Evolutionary conservation across 2,888 invertebrate genomes (phyloP).

Genomic region (Hofmannophila pseudospretella): DNA sequence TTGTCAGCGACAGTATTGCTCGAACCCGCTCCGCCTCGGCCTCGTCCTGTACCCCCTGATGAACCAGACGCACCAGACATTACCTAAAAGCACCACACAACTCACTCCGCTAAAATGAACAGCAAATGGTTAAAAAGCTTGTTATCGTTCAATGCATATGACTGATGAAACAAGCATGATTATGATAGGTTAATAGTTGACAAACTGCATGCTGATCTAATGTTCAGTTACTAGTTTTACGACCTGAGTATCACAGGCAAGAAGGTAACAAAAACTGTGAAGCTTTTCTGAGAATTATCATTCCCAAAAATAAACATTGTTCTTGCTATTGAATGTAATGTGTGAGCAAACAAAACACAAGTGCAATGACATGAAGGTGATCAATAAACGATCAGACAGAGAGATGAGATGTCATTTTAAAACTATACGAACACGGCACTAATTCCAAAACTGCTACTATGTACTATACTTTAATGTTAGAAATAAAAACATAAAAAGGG

Average conservation of each 20-base stretch:
- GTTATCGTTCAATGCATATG: conserved; percentile 3
- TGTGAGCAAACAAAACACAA: conserved; percentile 10
- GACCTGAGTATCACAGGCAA: background rate
- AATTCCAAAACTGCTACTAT: background rate
- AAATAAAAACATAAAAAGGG: conserved; percentile 14
- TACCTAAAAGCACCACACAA: conserved; percentile 69
- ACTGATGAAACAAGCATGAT: too few species aligned
- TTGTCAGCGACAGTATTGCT: conserved; percentile 80
- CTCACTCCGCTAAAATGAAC: conserved; percentile 52
- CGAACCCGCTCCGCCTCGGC: conserved; percentile 80
- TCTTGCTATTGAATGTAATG: conserved; percentile 4
- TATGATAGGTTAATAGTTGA: conserved; percentile 2
- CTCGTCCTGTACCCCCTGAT: conserved; percentile 79
- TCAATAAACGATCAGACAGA: conserved; percentile 5
- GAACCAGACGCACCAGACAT: conserved; percentile 81
- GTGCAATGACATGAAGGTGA: conserved; percentile 12
- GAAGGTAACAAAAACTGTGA: background rate
- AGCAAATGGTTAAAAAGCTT: conserved; percentile 43
- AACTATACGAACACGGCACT: background rate
- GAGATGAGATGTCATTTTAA: background rate
- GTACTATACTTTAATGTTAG: background rate
- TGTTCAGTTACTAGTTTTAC: background rate
- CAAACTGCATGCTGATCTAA: conserved; percentile 4
- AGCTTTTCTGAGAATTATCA: conserved; percentile 2
- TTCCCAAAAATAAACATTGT: conserved; percentile 11